These are phyloP conservation scores for Spea multiplicata DNA, from an alignment of 2,113 vertebrate species.

Conservation along the genomic window DNA sequence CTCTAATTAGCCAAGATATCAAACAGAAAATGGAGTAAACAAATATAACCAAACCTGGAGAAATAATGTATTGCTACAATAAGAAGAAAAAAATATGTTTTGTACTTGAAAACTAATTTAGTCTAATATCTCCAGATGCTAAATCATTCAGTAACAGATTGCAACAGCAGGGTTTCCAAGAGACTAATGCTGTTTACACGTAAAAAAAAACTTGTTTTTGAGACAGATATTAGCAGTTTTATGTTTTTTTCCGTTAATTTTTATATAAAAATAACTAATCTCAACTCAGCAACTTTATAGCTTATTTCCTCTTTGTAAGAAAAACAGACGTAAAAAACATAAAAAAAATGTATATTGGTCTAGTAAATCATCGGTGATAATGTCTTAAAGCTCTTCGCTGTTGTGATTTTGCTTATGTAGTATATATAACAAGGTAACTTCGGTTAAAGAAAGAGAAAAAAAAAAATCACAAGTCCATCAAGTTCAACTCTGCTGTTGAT, in stretches of 20 bases:
- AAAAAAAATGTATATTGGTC: too few species aligned
- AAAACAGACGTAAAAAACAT: background rate
- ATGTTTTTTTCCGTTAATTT: background rate
- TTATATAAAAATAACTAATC: background rate
- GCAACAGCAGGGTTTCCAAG: conserved; percentile 36
- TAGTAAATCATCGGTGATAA: background rate
- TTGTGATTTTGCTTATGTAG: too few species aligned
- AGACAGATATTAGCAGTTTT: conserved; percentile 34
- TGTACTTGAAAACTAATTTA: conserved; percentile 35
- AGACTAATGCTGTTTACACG: conserved; percentile 36
- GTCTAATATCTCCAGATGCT: conserved; percentile 25
- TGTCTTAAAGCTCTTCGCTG: too few species aligned
- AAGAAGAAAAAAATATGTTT: conserved; percentile 42
- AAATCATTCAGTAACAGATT: conserved; percentile 41
- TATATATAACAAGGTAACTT: too few species aligned
- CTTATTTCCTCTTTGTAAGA: background rate
- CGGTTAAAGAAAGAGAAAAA: too few species aligned
- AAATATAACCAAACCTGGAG: conserved; percentile 30
- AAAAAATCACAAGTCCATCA: too few species aligned
- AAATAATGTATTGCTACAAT: conserved; percentile 30
- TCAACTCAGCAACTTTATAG: background rate
- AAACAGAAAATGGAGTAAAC: conserved; percentile 41
- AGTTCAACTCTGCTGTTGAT: too few species aligned
- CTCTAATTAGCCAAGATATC: conserved; percentile 9
- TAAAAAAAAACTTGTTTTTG: conserved; percentile 29